These are phyloP conservation scores for Nomada fabriciana DNA, from an alignment of 2,888 invertebrate genomes.

Conservation along the genomic window DNA sequence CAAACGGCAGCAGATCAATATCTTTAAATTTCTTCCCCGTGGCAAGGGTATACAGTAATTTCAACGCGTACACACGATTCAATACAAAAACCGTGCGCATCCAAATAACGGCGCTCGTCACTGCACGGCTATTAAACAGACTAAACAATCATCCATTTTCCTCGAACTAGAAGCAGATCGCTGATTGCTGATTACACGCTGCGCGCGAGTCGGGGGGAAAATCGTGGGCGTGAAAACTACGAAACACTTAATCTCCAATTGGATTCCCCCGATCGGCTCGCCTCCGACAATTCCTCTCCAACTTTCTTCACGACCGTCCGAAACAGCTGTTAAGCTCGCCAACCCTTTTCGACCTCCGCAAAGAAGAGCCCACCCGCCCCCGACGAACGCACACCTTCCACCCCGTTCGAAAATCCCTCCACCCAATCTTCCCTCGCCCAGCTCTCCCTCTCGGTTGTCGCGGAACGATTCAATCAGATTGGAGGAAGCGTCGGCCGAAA, in stretches of 20 bases:
- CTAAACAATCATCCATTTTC: no score
- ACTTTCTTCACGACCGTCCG: neutral
- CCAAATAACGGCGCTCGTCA: neutral
- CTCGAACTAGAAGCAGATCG: no score
- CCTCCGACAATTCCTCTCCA: neutral
- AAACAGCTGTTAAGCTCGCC: conserved; percentile 24
- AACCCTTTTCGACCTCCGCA: neutral
- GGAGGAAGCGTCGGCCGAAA: neutral
- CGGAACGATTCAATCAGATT: neutral
- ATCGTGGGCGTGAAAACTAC: neutral
- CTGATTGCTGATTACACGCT: no score
- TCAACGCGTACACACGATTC: neutral
- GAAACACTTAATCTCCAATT: neutral
- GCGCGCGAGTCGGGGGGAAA: no score
- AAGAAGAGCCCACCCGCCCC: neutral
- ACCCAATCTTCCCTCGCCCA: neutral
- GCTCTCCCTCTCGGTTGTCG: neutral
- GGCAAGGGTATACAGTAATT: neutral
- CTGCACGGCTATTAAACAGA: neutral
- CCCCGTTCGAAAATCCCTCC: neutral
- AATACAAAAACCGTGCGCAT: neutral
- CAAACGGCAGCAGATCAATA: conserved; percentile 13
- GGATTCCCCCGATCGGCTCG: no score
- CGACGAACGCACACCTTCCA: neutral
- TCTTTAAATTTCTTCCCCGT: conserved; percentile 7